Base-by-base conservation (phyloP, 2,888 invertebrate genomes). In the Chalcosyrphus nemorum region DNA sequence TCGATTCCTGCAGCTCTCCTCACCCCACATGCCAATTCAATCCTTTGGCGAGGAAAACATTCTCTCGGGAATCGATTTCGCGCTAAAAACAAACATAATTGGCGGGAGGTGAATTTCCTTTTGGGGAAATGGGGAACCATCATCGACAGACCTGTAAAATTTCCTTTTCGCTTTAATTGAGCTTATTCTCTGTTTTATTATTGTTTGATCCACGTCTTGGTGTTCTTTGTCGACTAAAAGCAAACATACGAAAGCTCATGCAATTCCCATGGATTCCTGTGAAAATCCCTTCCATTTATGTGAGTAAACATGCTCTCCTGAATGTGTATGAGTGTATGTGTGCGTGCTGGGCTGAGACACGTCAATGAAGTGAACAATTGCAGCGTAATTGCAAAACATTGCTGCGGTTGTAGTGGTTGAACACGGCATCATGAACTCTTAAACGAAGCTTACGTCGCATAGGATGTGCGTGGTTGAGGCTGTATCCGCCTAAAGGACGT, bases 291-390 rank as follows among this genome's bases (percentile, higher is more conserved):
- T 56, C 6, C 9, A 45, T 45, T 68, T 15, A 45, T 32, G 35
- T 17, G 13, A 11, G 24, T 15, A 74, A 56, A 45, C 63, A 74
- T 17, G 63, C 50, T 54, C 29, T 41, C 61, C 41, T 38, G 7
- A 35, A 15, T 45, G 41, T 6, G 24, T 19, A 11, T 2, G 24
- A 24, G 47, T 24, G 4, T 56, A 15, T 32, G 21, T 35, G 13
- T 13, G 35, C 57, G 15, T 24, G 50, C 19, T 27, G 9, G 24
- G 59, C 43, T 9, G 4, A 19, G 15, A 1, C 13, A 50, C 50
- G 19, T 71, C 75, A 66, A 41, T 50, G 21, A 66, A 59, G 50
- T 66, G 75, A 66, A 76, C 66, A 66, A 76, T 59, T 76, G 66
- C 75, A 68, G 41, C 52, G 43, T 68, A 68, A 76, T 66, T 76